A percentile compares a stretch with the other conserved stretches of the same genome.
phyloP scores from a whole-genome alignment of 2,797 vertebrate species.

The Lithobates sylvaticus region DNA sequence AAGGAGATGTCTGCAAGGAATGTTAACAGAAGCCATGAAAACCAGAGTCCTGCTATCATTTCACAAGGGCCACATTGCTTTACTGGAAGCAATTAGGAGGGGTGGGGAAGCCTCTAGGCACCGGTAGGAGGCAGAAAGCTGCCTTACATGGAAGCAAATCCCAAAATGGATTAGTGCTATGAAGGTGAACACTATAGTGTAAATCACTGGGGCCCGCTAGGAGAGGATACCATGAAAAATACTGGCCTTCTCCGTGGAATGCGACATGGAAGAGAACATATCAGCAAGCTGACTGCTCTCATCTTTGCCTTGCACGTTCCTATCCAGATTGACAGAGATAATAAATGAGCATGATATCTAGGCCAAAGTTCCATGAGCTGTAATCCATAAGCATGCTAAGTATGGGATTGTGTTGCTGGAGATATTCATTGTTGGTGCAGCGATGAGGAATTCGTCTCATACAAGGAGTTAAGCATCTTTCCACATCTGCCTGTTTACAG shows the following conservation, averaged over 20 bases:
- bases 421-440: slow-evolving; percentile 1
- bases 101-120: slow-evolving; percentile 30
- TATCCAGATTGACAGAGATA: slow-evolving; percentile 15
- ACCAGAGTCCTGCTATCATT: slow-evolving; percentile 14
- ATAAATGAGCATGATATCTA: slow-evolving; percentile 31
- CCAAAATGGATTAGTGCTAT: slow-evolving; percentile 17
- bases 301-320: not conserved
- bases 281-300: not conserved
- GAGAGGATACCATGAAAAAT: not conserved
- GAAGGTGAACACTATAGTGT: slow-evolving; percentile 18
- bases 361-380: slow-evolving; percentile 7
- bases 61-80: slow-evolving; percentile 38
- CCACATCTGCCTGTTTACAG: slow-evolving; percentile 17
- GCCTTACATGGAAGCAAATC: slow-evolving; percentile 57
- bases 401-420: slow-evolving; percentile 23
- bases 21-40: slow-evolving; percentile 47
- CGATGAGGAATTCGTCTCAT: slow-evolving; percentile 31
- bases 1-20: slow-evolving; percentile 38
- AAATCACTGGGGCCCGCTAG: slow-evolving; percentile 3
- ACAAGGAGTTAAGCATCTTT: slow-evolving; percentile 26
- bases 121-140: slow-evolving; percentile 13
- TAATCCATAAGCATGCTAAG: slow-evolving; percentile 47
- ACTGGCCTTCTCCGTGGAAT: not conserved
- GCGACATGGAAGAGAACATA: not conserved
- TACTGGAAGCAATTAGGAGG: slow-evolving; percentile 49